These are phyloP conservation scores for Thymelicus acteon DNA, from an alignment of 2,888 invertebrate species.

Conservation along the genomic window DNA sequence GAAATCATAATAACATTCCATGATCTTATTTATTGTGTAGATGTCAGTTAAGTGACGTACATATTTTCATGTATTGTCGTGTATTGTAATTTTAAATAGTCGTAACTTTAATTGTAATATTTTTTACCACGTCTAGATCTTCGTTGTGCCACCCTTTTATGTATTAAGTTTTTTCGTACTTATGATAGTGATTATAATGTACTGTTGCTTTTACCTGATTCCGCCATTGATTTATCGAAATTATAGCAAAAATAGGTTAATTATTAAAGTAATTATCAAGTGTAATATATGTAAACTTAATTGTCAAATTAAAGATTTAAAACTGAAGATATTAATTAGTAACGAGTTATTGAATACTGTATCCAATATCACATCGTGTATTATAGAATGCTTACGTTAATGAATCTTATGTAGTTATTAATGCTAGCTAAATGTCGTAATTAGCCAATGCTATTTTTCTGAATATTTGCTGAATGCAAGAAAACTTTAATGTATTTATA, in stretches of 20 bases:
- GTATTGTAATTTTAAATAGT: conserved; percentile 52
- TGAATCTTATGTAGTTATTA: conserved; percentile 73
- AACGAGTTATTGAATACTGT: conserved; percentile 58
- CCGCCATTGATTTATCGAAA: conserved; percentile 73
- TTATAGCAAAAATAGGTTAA: conserved; percentile 78
- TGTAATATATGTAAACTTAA: conserved; percentile 78
- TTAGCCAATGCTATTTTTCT: conserved; percentile 83
- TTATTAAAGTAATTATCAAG: conserved; percentile 60
- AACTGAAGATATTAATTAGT: conserved; percentile 51
- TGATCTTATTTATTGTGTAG: conserved; percentile 84
- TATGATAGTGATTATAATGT: conserved; percentile 68
- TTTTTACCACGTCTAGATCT: conserved; percentile 80
- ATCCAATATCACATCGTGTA: conserved; percentile 72
- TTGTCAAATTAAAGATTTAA: conserved; percentile 52
- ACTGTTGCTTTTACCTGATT: conserved; percentile 77
- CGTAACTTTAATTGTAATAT: conserved; percentile 69
- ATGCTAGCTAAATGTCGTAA: conserved; percentile 81
- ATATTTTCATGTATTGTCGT: conserved; percentile 80
- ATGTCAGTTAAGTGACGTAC: conserved; percentile 75
- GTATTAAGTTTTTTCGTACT: conserved; percentile 81
- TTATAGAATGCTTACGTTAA: conserved; percentile 72
- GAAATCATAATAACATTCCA: conserved; percentile 81
- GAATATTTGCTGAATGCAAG: conserved; percentile 78
- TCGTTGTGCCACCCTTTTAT: conserved; percentile 83
- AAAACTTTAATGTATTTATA: conserved; percentile 78